A percentile compares a stretch with the other conserved stretches of the same genome.
Conservation (phyloP, 1,140 invertebrate genomes). For the Argopecten irradians region DNA sequence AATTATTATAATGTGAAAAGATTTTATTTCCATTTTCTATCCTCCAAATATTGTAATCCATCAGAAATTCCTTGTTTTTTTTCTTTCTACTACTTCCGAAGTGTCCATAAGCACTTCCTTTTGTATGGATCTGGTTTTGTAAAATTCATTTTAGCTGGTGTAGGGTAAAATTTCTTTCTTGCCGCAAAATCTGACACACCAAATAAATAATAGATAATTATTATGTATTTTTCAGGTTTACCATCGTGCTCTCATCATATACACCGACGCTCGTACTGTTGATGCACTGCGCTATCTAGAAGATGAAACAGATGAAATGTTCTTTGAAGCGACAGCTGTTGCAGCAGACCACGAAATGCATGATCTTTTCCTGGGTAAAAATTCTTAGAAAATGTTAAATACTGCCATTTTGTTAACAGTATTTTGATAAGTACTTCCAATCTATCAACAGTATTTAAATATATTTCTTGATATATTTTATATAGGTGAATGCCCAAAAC, state of each 20-base stretch:
- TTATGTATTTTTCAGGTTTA: conserved; percentile 54
- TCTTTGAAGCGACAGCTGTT: conserved; percentile 21
- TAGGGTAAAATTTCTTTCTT: no score
- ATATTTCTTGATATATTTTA: not conserved
- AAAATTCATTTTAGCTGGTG: no score
- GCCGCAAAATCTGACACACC: no score
- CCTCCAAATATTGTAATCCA: no score
- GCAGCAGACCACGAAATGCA: conserved; percentile 51
- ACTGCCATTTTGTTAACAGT: not conserved
- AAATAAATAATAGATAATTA: no score
- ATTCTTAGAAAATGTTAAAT: not conserved
- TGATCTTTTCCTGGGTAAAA: conserved; percentile 54
- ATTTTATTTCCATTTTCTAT: no score
- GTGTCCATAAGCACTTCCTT: no score
- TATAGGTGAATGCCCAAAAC: not conserved
- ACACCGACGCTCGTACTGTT: conserved; percentile 56
- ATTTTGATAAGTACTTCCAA: not conserved
- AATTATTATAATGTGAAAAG: no score
- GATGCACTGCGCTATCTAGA: conserved; percentile 59
- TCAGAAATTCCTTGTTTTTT: no score
- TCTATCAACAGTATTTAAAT: not conserved
- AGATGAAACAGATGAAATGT: conserved; percentile 38
- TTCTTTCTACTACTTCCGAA: no score
- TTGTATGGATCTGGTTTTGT: no score
- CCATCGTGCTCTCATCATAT: conserved; percentile 59